Evolutionary conservation across 2,888 invertebrate genomes (phyloP).

Genomic region (Microdon myrmicae): DNA sequence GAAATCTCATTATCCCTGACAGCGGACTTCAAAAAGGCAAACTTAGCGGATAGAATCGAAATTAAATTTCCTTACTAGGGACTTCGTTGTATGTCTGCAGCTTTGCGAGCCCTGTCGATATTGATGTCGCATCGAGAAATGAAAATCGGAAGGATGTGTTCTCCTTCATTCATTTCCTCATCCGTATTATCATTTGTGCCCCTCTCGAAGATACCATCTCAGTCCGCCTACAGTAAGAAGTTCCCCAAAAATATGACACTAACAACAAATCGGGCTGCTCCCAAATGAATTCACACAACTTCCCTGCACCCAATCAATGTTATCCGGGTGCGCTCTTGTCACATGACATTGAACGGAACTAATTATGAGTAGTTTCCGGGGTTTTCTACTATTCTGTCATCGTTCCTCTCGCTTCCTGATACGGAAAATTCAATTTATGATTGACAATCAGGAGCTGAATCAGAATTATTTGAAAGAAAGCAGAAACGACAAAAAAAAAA

Average conservation of each 20-base stretch:
- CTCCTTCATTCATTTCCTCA: conserved; percentile 41
- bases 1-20: conserved; percentile 49
- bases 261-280: conserved; percentile 4
- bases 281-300: conserved; percentile 20
- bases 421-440: conserved; percentile 32
- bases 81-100: neutral
- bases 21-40: conserved; percentile 48
- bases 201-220: conserved; percentile 17
- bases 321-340: conserved; percentile 29
- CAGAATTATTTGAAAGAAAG: conserved; percentile 12
- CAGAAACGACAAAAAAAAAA: conserved; percentile 13
- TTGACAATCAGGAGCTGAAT: conserved; percentile 27
- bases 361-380: conserved; percentile 51
- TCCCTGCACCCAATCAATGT: conserved; percentile 37
- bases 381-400: neutral
- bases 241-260: conserved; percentile 29
- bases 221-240: conserved; percentile 3
- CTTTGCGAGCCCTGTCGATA: conserved; percentile 12
- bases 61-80: conserved; percentile 36
- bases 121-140: conserved; percentile 41
- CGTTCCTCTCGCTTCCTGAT: neutral
- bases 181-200: conserved; percentile 25
- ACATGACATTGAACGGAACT: conserved; percentile 49
- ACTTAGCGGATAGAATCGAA: conserved; percentile 48
- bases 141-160: conserved; percentile 46